Base-by-base conservation (phyloP, 2,797 vertebrate genomes). In the Scyliorhinus canicula region DNA sequence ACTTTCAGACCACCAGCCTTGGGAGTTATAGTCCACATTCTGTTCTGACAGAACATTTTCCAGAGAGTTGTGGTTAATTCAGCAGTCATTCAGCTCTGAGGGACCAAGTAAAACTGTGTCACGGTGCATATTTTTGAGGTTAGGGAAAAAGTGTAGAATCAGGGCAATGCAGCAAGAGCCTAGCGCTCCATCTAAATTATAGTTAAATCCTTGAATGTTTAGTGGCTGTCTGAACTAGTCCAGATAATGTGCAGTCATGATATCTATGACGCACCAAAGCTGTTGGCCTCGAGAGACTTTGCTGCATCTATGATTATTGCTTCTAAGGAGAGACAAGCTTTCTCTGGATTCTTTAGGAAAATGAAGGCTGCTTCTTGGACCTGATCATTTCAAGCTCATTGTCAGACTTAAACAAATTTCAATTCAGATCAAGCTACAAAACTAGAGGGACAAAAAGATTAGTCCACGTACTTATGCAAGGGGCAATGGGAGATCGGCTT, bases 401-500 rank as follows among this genome's bases (percentile, higher is more conserved):
- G 55, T 90, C 35, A 91, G 57, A 91, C 31, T 35, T n/a, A 16
- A 88, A 35, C 85, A 88, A 88, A 12, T 91, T 65, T 44, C 88
- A 91, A 71, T 50, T 94, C 93, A 52, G 47, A 94, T 47, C 93
- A 74, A 52, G 47, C 93, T 50, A 94, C 5, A 94, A 74, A 74
- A 74, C 93, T 71, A 74, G 65, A 94, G 93, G 67, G 93, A 50
- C 0, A 8, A 95, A 93, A 95, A 86, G 95, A 95, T 50, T 14
- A 95, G 96, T 96, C 93, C 97, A 98, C 99, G 26, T 98, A 99
- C 99, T 99, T 98, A 99, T 99, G 98, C 99, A 99, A 96, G 99
- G 99, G 82, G 99, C 99, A 96, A 99, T 98, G 97, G 99, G 99
- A 0, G 99, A 99, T 95, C 99, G 98, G 97, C 99, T 99, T 97